Base-by-base conservation (phyloP, 2,113 vertebrate species). In the Gopherus flavomarginatus region DNA sequence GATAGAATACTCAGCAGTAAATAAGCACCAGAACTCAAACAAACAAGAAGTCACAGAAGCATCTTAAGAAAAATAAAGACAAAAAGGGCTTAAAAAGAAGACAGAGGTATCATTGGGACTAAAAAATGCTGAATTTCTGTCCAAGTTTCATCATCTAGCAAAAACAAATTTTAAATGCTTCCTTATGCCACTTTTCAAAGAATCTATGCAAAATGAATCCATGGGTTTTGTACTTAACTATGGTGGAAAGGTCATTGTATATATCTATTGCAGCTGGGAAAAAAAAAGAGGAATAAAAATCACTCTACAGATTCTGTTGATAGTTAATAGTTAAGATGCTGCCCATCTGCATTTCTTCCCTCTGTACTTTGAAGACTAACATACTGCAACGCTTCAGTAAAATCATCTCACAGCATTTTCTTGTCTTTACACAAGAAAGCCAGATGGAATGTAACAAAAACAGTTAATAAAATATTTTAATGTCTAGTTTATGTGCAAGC, bases 401-500 rank as follows among this genome's bases (percentile, higher is more conserved):
- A 94, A 89, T 31, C 11, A 93, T 47, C n/a, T 92, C 85, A 87
- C 42, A 87, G 56, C 26, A 24, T 29, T 31, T 35, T 59, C 24
- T 49, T 75, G 9, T 7, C 16, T 90, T 81, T 75, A 77, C 47
- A 52, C 9, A 11, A 57, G 81, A 83, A 96, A 85, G 80, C 38
- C 65, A 11, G 26, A 54, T 78, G 56, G 86, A 89, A 57, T 29
- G 17, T 29, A 29, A 44, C 86, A 72, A 38, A 72, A 87, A n/a
- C 21, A 42, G 88, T 86, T 88, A 50, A 85, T 96, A 54, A 95
- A 96, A 95, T 87, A 95, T 96, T 97, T 57, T 95, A 92, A 31
- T 81, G 11, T 75, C 42, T 54, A 49, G 80, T 88, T 89, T 42
- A 75, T 14, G 3, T 54, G 38, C 88, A 81, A 91, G 69, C 44